Conservation (phyloP, 2,888 invertebrate genomes). For the Thumatha senex region DNA sequence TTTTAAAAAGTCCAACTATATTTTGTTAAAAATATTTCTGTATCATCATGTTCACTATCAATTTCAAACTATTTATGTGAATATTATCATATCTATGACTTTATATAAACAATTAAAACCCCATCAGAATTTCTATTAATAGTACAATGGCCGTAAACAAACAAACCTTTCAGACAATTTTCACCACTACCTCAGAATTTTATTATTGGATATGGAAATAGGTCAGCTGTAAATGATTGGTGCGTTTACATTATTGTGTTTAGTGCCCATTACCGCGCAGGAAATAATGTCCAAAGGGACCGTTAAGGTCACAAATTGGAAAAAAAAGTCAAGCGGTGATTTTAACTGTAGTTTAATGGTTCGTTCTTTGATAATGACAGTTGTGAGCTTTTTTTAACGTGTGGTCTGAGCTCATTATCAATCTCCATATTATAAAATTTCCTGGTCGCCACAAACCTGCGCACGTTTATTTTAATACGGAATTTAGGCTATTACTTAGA, state of each 20-base stretch:
- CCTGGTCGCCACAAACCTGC: too few relatives aligned
- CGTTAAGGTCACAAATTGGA: slow-evolving; percentile 25
- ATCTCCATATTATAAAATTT: too few relatives aligned
- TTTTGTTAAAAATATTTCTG: too few relatives aligned
- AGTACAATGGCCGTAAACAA: slow-evolving; percentile 19
- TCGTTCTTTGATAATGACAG: too few relatives aligned
- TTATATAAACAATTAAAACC: neutral
- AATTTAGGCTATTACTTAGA: too few relatives aligned
- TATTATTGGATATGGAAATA: slow-evolving; percentile 36
- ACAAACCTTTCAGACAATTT: slow-evolving; percentile 14
- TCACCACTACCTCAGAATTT: slow-evolving; percentile 22
- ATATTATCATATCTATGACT: too few relatives aligned
- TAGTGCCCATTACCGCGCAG: slow-evolving; percentile 22
- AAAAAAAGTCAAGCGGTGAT: slow-evolving; percentile 28
- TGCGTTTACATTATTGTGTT: slow-evolving; percentile 30
- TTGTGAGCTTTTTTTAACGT: too few relatives aligned
- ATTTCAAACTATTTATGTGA: too few relatives aligned
- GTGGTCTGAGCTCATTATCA: too few relatives aligned
- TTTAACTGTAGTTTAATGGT: neutral
- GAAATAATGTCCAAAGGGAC: slow-evolving; percentile 22
- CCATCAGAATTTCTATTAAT: neutral
- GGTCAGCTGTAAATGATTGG: slow-evolving; percentile 37
- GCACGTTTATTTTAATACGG: too few relatives aligned
- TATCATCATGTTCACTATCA: too few relatives aligned
- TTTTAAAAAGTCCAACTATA: too few relatives aligned